phyloP scores from a whole-genome alignment of 1,140 invertebrate species.

The Aphaenogaster ashmeadi region DNA sequence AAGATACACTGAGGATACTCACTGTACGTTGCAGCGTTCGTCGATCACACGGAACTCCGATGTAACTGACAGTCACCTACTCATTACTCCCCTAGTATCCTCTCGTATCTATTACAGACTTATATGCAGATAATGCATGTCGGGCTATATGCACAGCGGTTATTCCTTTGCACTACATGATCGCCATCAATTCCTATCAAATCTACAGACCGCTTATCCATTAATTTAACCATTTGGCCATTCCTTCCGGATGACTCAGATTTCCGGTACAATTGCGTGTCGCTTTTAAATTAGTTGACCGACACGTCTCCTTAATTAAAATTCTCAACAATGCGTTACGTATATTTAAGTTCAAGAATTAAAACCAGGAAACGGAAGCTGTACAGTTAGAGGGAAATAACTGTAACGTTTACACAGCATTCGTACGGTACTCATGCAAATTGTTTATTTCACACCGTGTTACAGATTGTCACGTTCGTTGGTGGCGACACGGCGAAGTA shows the following conservation, averaged over 20 bases:
- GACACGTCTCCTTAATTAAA: background rate
- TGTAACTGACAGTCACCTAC: slow-evolving; percentile 84
- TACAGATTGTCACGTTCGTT: background rate
- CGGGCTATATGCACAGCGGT: slow-evolving; percentile 35
- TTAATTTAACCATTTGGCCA: slow-evolving; percentile 32
- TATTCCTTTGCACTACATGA: slow-evolving; percentile 62
- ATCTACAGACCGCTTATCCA: slow-evolving; percentile 55
- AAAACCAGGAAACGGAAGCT: background rate
- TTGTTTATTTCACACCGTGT: slow-evolving; percentile 22
- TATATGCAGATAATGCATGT: slow-evolving; percentile 75
- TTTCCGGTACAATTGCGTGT: background rate
- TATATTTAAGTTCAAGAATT: background rate
- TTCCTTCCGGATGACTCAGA: slow-evolving; percentile 35
- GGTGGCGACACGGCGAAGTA: background rate
- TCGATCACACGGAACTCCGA: slow-evolving; percentile 84
- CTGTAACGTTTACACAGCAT: background rate
- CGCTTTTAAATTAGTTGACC: slow-evolving; percentile 10
- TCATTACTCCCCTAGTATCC: slow-evolving; percentile 86
- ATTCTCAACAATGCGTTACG: background rate
- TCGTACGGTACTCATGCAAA: background rate
- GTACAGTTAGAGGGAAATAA: background rate
- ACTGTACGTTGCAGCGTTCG: slow-evolving; percentile 75
- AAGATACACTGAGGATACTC: slow-evolving; percentile 61
- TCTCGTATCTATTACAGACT: slow-evolving; percentile 87
- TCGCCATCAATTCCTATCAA: slow-evolving; percentile 63